These are phyloP conservation scores for Lytechinus pictus DNA, from an alignment of 35 echinoderm and acorn worm species.

Conservation along the genomic window DNA sequence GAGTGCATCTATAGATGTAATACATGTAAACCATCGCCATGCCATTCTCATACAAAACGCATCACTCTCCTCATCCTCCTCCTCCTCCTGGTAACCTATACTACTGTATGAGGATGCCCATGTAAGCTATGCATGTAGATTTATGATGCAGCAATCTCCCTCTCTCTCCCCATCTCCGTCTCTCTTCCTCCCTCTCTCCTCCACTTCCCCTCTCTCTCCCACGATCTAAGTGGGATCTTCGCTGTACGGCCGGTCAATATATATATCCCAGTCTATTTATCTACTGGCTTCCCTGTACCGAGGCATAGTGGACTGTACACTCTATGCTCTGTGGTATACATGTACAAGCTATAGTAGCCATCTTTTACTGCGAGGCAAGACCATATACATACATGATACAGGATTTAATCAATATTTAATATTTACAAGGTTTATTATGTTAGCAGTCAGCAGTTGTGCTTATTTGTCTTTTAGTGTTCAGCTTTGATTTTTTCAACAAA, in stretches of 20 bases:
- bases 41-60: not conserved
- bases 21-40: not conserved
- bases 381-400: not conserved
- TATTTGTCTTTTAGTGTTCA: not conserved
- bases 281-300: not conserved
- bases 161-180: not conserved
- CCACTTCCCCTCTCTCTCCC: not conserved
- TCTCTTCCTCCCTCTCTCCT: not conserved
- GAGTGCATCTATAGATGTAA: not conserved
- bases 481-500: not conserved
- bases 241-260: constrained; percentile 8
- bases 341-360: not conserved
- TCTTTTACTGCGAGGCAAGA: not conserved
- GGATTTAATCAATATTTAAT: not conserved
- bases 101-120: not conserved
- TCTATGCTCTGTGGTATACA: not conserved
- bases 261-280: constrained; percentile 5
- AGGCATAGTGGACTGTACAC: not conserved
- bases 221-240: not conserved
- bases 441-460: not conserved
- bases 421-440: not conserved
- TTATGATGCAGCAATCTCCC: not conserved
- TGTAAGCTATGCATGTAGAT: constrained; percentile 18
- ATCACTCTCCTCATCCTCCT: not conserved
- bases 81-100: not conserved